Conservation (phyloP, 2,113 vertebrate species). For the Labeo catla region DNA sequence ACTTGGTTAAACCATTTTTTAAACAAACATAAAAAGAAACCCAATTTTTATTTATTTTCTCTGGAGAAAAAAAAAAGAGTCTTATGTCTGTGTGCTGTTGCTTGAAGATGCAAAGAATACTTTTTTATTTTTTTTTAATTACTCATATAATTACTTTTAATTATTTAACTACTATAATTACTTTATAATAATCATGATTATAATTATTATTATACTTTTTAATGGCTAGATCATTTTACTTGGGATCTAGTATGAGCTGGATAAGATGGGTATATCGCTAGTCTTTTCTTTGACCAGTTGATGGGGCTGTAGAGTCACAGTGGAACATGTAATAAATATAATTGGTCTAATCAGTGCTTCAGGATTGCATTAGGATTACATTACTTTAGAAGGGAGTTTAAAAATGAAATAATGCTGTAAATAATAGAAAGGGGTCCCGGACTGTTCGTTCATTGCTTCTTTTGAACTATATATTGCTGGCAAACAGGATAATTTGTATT, state of each 20-base stretch:
- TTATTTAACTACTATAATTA: too few species aligned
- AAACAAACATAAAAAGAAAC: too few species aligned
- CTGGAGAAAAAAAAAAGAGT: too few species aligned
- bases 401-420: constrained; percentile 20
- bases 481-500: constrained; percentile 35
- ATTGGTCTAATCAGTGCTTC: constrained; percentile 28
- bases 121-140: background rate
- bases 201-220: background rate
- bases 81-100: background rate
- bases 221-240: background rate
- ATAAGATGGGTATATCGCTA: background rate
- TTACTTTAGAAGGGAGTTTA: constrained; percentile 4
- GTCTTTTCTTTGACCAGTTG: constrained; percentile 17
- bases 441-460: constrained; percentile 8
- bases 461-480: constrained; percentile 24
- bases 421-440: background rate
- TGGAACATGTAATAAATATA: background rate
- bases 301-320: constrained; percentile 37
- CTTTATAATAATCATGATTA: background rate
- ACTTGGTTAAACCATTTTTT: too few species aligned
- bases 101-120: background rate
- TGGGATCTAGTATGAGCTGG: background rate
- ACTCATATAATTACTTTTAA: too few species aligned
- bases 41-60: too few species aligned
- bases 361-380: constrained; percentile 30